Percentiles rank a stretch among this genome's conserved stretches.
Conservation (phyloP, 2,888 invertebrate genomes). For the Ptychoptera albimana region DNA sequence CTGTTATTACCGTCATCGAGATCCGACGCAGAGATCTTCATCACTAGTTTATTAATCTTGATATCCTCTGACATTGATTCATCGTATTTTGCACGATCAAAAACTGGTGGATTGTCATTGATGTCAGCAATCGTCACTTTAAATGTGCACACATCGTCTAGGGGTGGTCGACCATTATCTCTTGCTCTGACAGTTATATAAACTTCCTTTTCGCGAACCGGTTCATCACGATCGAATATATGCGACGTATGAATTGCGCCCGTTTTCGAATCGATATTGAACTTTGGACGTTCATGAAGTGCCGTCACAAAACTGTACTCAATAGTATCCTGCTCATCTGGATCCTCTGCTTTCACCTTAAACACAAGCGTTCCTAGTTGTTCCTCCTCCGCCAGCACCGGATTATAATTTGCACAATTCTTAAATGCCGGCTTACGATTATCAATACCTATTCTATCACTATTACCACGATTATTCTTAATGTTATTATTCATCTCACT, state of each 20-base stretch:
- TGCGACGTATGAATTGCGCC: slow-evolving; percentile 64
- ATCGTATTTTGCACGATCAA: slow-evolving; percentile 38
- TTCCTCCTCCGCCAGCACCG: slow-evolving; percentile 65
- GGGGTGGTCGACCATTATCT: slow-evolving; percentile 78
- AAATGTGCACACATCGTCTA: slow-evolving; percentile 88
- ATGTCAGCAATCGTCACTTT: slow-evolving; percentile 80
- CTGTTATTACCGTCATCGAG: slow-evolving; percentile 87
- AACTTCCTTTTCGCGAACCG: slow-evolving; percentile 62
- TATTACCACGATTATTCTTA: background rate
- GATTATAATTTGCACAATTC: slow-evolving; percentile 68
- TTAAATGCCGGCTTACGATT: slow-evolving; percentile 81
- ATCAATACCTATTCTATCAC: slow-evolving; percentile 25
- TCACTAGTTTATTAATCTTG: slow-evolving; percentile 45
- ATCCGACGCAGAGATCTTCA: slow-evolving; percentile 84
- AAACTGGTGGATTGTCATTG: slow-evolving; percentile 63
- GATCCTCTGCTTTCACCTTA: slow-evolving; percentile 28
- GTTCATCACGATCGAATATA: slow-evolving; percentile 81
- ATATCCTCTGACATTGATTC: slow-evolving; percentile 75
- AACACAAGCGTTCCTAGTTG: slow-evolving; percentile 58
- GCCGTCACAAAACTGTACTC: slow-evolving; percentile 69
- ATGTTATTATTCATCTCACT: background rate
- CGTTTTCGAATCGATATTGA: slow-evolving; percentile 58
- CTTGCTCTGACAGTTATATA: slow-evolving; percentile 82
- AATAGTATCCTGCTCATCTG: slow-evolving; percentile 61
- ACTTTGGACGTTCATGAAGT: slow-evolving; percentile 56